Base-by-base conservation (phyloP, 2,888 invertebrate genomes). In the Cryptophagus acutangulus region DNA sequence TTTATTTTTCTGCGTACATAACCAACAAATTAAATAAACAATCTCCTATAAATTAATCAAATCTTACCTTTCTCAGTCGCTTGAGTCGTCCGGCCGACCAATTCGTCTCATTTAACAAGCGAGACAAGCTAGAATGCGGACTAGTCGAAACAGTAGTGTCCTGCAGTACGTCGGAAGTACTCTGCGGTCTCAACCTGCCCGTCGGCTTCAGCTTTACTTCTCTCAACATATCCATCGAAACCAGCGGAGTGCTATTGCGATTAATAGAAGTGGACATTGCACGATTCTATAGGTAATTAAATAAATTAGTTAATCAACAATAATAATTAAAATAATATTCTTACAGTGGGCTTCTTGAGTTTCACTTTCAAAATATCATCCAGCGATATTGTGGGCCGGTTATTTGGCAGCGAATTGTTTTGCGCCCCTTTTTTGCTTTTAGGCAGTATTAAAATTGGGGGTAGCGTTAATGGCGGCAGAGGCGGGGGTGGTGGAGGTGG, bases 321-420 rank as follows among this genome's bases (percentile, higher is more conserved):
- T n/a, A n/a, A n/a, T n/a, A n/a, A n/a, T n/a, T n/a, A n/a, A n/a
- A n/a, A n/a, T n/a, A n/a, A n/a, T n/a, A n/a, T 36, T 59, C 62
- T 58, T 48, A 67, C 67, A 33, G 56, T 41, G 1, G 63, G 48
- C 51, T 69, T 69, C 42, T 57, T 62, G 38, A 69, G 45, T 49
- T 67, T 66, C 2, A 69, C 68, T 40, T 66, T 67, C 29, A 68
- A 47, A 38, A 69, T 67, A 39, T 68, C 69, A 25, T 66, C 66
- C 29, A 67, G 43, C n/a, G 65, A 65, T 40, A 69, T 69, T 2
- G 60, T 49, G 0, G 69, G 69, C 25, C 67, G 45, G 34, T 15
- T 45, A 39, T 12, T 28, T 14, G 36, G 15, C 16, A 10, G 12
- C 15, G 36, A 36, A 3, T 14, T 40, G 14, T 33, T 41, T 15